Conservation (phyloP, 2,113 vertebrate genomes). For the Oreotrochilus melanogaster region DNA sequence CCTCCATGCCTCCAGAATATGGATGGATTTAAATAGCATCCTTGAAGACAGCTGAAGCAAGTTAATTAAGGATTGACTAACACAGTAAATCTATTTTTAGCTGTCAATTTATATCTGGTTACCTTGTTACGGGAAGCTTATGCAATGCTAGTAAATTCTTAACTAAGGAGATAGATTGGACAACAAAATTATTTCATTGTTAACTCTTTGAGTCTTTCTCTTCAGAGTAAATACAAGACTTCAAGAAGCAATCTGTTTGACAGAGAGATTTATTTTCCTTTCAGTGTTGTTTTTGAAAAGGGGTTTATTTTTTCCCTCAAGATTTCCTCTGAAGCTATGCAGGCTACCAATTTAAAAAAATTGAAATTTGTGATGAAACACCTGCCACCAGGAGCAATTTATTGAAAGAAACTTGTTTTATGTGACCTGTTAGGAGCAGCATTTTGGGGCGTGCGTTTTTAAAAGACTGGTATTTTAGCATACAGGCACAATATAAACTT, state of each 20-base stretch:
- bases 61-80: conserved; percentile 74
- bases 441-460: neutral
- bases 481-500: neutral
- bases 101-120: conserved; percentile 58
- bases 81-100: conserved; percentile 68
- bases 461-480: neutral
- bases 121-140: conserved; percentile 66
- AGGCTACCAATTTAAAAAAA: neutral
- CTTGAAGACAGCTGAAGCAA: conserved; percentile 71
- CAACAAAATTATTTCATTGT: conserved; percentile 7
- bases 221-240: neutral
- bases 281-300: neutral
- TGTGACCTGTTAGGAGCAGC: neutral
- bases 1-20: conserved; percentile 43
- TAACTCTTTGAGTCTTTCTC: neutral
- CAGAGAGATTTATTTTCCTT: neutral
- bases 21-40: conserved; percentile 59
- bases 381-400: neutral
- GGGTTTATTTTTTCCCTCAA: neutral
- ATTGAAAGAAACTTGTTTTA: neutral
- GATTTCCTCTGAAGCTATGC: neutral
- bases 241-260: neutral
- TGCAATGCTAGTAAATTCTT: conserved; percentile 55
- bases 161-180: conserved; percentile 2
- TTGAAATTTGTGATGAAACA: neutral